A percentile compares a stretch with the other conserved stretches of the same genome.
Conservation (phyloP, 1,140 invertebrate genomes). For the Psix sp. region DNA sequence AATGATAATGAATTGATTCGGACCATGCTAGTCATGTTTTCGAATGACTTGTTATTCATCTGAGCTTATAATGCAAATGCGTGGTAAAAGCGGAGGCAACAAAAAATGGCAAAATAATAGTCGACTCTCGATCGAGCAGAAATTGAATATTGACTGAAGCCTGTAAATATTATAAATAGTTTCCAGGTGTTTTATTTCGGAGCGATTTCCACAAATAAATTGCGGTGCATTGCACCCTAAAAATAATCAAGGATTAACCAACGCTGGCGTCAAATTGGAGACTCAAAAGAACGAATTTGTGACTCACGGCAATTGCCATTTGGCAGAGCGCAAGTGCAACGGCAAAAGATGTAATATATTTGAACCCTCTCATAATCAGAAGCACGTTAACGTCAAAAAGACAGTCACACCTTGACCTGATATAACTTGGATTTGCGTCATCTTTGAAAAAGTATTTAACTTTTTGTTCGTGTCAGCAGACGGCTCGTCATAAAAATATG, state of each 20-base stretch:
- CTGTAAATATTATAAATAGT: neutral
- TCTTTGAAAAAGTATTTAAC: slow-evolving; percentile 2
- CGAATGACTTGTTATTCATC: no score
- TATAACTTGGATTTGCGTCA: slow-evolving; percentile 6
- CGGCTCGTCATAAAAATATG: slow-evolving; percentile 15
- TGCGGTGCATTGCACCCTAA: slow-evolving; percentile 27
- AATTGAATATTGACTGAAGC: no score
- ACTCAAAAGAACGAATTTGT: neutral
- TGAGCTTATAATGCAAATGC: no score
- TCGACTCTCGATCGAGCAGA: neutral
- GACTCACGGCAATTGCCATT: no score
- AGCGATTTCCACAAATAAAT: slow-evolving; percentile 5
- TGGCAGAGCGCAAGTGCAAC: no score
- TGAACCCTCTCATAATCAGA: no score
- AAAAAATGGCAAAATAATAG: no score
- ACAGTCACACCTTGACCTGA: slow-evolving; percentile 7
- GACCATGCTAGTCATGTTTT: no score
- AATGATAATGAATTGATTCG: neutral
- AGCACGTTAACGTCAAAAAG: no score
- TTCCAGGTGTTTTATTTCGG: neutral
- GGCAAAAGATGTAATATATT: no score
- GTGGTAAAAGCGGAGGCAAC: no score
- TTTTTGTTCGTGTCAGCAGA: slow-evolving; percentile 15
- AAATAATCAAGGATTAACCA: slow-evolving; percentile 14
- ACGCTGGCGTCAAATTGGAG: slow-evolving; percentile 8